Evolutionary conservation across 1,140 invertebrate species (phyloP), one percentile per base, ranked within the genome.

Genomic region (Euura lappo): DNA sequence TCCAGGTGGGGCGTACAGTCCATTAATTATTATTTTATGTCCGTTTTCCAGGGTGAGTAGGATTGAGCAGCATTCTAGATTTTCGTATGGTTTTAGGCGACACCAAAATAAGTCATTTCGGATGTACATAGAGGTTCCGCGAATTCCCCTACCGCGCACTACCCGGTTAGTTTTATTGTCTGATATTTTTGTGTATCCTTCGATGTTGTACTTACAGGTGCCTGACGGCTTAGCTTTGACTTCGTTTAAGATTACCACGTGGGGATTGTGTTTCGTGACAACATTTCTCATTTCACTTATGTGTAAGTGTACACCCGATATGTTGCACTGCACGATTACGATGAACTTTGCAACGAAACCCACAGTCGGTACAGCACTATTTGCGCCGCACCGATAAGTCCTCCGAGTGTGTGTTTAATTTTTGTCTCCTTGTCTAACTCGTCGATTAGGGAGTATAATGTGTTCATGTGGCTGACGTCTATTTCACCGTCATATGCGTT

Each of bases 371-470:
- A 43, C 42, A 70, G 45, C 45, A 70, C 69, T 45, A 47, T 70
- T 3, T 42, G 44, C 45, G 69, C 69, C n/a, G 69, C 69, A 70
- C 45, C 45, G 44, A 47, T 70, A 3, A 70, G 44, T 28, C 69
- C 69, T 70, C 45, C 69, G 69, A 70, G 44, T 70, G 69, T 70
- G 69, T 70, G 45, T 70, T 70, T 70, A 4, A 70, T 70, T 45
- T 70, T 70, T n/a, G 69, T 47, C 28, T 70, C 69, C 43, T 70
- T 1, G 45, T 70, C 69, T 70, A 70, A 51, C 51, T 70, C 69
- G 11, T 70, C 69, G 69, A 70, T 70, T n/a, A 70, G 44, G 8
- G 44, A 7, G 45, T 45, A 70, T 51, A 70, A 43, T 11, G 43
- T 8, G 5, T 45, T 45, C 44, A 70, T 45, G 45, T 45, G 45